Evolutionary conservation across 2,113 vertebrate species (phyloP), one percentile per base, ranked within the genome.

Genomic region (Cottus gobio): DNA sequence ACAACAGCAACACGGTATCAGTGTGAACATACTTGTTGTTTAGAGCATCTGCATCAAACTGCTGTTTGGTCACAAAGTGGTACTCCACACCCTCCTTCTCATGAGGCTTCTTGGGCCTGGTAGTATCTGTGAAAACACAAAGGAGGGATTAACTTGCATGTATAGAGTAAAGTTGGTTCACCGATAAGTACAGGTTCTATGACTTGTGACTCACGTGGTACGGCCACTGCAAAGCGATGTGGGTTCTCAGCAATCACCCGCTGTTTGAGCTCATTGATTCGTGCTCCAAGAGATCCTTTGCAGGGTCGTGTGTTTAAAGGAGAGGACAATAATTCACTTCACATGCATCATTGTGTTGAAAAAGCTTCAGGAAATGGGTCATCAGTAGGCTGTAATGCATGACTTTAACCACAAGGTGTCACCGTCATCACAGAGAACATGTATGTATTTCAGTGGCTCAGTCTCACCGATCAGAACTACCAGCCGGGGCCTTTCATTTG

Each of bases 1-100:
- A 56, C 28, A 24, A 34, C 37, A 28, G 18, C 24, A 18, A 5
- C 5, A 12, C 2, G 2, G 10, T 2, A 3, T 46, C 1, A 37
- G 13, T 11, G 10, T 11, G 56, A 72, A 92, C 96, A 11, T 90
- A 99, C 98, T 96, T 99, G 95, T 97, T 96, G 81, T 96, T 97
- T 58, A 96, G 95, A 67, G 95, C 92, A 39, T 98, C 97, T 0
- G 93, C 93, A 83, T 99, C 97, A 88, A 99, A 99, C 0, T 95
- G 95, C 79, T 97, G 97, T 87, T 97, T 99, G 63, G 97, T 96
- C 79, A 99, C 96, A 90, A 99, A 99, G 89, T 99, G 97, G 88
- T 99, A 99, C 79, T 99, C 98, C 5, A 99, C 96, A 0, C 96
- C 97, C 5, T 99, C 97, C 68, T 96, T 97, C 95, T 99, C 98